Evolutionary conservation across 2,888 invertebrate genomes (phyloP), one percentile per base, ranked within the genome.

Genomic region (Lasiommata megera): DNA sequence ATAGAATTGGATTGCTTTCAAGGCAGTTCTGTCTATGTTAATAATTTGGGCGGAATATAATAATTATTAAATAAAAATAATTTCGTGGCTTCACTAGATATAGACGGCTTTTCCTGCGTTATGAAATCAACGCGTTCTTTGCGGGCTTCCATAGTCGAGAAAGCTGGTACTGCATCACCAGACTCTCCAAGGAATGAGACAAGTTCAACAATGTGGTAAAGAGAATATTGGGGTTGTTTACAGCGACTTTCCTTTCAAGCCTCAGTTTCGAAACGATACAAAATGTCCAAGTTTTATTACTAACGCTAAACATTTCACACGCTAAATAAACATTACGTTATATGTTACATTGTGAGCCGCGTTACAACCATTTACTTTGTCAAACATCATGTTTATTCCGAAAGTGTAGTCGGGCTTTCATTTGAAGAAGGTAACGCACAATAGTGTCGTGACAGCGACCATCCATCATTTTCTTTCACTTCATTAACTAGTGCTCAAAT

Each of bases 381-480:
- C 41, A 52, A 52, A 52, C 52, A 52, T 41, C 41, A 41, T 52
- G 41, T 52, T 34, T 41, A 52, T 52, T 52, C 52, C n/a, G 31
- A 41, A 52, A 43, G 52, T 41, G 52, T 52, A 41, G 51, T 36
- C 48, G 60, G 54, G 50, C 51, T 69, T 72, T 68, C 67, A 73
- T 71, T 46, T 73, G 73, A 69, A 74, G 72, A 77, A 72, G 69
- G 72, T 72, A 68, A 62, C 66, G 67, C 56, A 61, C 65, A 66
- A 79, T 72, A 75, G 68, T 72, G 72, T 66, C 68, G 72, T 72
- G 66, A 66, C 68, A 73, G 69, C 70, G 69, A 65, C 72, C 86
- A 88, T 88, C 82, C 77, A 87, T 88, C 87, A 88, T 86, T 79
- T 74, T 74, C 80, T 82, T 75, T 82, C 88, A 87, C 82, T 83